These are phyloP conservation scores for Anoplophora glabripennis DNA, from an alignment of 1,140 invertebrate genomes.

Conservation along the genomic window DNA sequence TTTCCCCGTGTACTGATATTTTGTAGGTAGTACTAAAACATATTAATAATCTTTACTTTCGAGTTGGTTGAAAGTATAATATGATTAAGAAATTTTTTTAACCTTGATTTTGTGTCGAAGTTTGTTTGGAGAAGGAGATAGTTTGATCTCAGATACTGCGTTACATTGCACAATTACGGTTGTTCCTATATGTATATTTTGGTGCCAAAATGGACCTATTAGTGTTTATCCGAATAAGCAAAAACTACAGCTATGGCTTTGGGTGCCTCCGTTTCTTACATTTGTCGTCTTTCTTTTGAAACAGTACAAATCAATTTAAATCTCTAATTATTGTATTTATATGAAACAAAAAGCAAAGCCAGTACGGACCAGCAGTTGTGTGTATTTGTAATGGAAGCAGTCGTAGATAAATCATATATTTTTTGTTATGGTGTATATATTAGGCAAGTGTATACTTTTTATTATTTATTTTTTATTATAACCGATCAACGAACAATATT, in stretches of 20 bases:
- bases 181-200: slow-evolving; percentile 20
- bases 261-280: slow-evolving; percentile 15
- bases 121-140: slow-evolving; percentile 17
- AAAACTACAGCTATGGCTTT: slow-evolving; percentile 8
- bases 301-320: slow-evolving; percentile 26
- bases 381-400: slow-evolving; percentile 18
- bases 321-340: not conserved
- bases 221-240: slow-evolving; percentile 3
- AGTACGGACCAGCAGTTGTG: slow-evolving; percentile 10
- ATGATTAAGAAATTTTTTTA: slow-evolving; percentile 8
- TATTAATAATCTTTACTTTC: not conserved
- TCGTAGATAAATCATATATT: slow-evolving; percentile 17
- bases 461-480: not conserved
- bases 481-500: slow-evolving; percentile 6
- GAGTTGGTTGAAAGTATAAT: slow-evolving; percentile 6
- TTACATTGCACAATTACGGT: slow-evolving; percentile 27
- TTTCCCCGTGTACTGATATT: not conserved
- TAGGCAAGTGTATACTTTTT: slow-evolving; percentile 25
- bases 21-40: not conserved
- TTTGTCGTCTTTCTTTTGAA: slow-evolving; percentile 18
- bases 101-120: not conserved
- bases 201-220: slow-evolving; percentile 24
- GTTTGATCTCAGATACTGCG: slow-evolving; percentile 26
- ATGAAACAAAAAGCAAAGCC: not conserved
- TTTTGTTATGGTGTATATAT: slow-evolving; percentile 16